Conservation (phyloP, 30 jellyfish, hydroid and myxozoan genomes). For the Aurelia sp. region DNA sequence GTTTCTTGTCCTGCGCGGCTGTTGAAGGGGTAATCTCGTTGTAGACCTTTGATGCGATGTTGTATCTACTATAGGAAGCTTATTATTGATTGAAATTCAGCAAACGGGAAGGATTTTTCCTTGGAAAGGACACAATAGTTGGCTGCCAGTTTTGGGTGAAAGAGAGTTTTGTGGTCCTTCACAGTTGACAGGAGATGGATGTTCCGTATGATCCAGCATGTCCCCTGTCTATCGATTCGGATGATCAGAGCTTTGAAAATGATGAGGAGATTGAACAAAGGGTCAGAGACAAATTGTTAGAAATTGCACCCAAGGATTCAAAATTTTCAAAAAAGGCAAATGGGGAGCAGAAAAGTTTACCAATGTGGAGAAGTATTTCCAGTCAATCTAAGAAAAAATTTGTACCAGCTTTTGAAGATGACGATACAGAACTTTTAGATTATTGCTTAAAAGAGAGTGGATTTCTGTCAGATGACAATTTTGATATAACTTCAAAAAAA, state of each 20-base stretch:
- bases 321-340: constrained; percentile 1
- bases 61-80: too few species aligned
- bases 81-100: too few species aligned
- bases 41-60: too few species aligned
- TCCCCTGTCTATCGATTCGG: constrained; percentile 54
- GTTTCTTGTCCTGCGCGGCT: too few species aligned
- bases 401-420: constrained; percentile 67
- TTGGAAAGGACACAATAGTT: not conserved
- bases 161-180: not conserved
- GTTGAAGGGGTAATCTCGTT: too few species aligned
- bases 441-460: constrained; percentile 55
- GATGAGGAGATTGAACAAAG: constrained; percentile 21
- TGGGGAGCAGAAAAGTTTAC: not conserved
- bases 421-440: constrained; percentile 29
- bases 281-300: not conserved
- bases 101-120: too few species aligned
- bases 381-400: constrained; percentile 1
- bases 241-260: constrained; percentile 32
- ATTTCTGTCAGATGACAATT: constrained; percentile 34
- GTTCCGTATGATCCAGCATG: constrained; percentile 68
- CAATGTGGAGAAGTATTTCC: not conserved
- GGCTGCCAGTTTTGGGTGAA: not conserved
- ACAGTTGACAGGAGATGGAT: not conserved
- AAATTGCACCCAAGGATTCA: not conserved
- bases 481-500: not conserved